Evolutionary conservation across 1,140 invertebrate species (phyloP), one percentile per base, ranked within the genome.

Genomic region (Neodiprion pinetum): DNA sequence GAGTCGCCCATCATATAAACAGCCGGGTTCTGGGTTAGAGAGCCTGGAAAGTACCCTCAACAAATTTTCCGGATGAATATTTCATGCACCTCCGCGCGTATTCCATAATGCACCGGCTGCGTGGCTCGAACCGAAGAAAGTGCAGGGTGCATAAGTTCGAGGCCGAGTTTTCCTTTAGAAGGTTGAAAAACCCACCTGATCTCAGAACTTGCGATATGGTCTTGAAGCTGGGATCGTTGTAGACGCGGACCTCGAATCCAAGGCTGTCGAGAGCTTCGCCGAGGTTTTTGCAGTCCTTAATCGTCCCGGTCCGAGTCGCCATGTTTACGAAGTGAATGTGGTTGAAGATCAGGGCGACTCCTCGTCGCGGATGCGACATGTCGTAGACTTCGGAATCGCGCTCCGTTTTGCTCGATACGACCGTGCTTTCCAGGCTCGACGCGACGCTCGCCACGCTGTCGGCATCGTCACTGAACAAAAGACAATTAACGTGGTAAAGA

Each of bases 291-390:
- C 85, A 78, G 79, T 91, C 90, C 50, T 83, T 83, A n/a, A 88
- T 81, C 5, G 89, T 89, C 9, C 89, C 90, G 7, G 80, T 78
- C 12, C 90, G 81, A 28, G 77, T 74, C 70, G 80, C 65, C 73
- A 86, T 83, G 0, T 81, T 81, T 65, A 86, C 83, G 76, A 92
- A 91, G 0, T 87, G 74, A 80, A 91, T 89, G 82, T 95, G 93
- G 80, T 95, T 95, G 53, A 95, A 92, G 49, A 95, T 93, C 1
- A 95, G 65, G 14, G 93, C 94, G 1, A 88, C 83, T 47, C 94
- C 94, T 70, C 92, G 84, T 69, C 90, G 87, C 8, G 78, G 72
- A 78, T 94, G 90, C 71, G 89, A 87, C 91, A 93, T 94, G 67
- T 91, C 88, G 79, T 95, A 95, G 72, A 79, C 83, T 8, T 87